These are phyloP conservation scores for Trichonephila inaurata DNA, from an alignment of 1,140 invertebrate species.

Conservation along the genomic window DNA sequence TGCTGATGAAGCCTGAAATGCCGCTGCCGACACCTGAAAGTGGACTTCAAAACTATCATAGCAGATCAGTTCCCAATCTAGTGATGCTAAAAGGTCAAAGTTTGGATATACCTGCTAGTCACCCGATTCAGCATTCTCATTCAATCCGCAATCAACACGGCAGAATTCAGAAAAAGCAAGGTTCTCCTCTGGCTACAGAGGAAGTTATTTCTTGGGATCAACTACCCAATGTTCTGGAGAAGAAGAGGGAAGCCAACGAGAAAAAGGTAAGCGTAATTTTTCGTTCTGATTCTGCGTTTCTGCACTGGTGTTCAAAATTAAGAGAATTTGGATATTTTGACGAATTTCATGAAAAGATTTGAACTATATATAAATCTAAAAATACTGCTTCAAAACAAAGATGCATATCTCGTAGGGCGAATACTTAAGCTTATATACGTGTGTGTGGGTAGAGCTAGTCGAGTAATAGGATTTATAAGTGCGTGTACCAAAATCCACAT, in stretches of 20 bases:
- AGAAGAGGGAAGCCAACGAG: constrained; percentile 59
- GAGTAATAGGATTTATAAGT: too few species aligned
- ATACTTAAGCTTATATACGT: too few species aligned
- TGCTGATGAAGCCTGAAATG: background rate
- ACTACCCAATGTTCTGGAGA: constrained; percentile 67
- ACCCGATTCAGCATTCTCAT: constrained; percentile 31
- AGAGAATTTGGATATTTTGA: too few species aligned
- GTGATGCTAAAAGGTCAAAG: constrained; percentile 68
- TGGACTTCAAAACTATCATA: constrained; percentile 58
- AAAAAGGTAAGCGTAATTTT: constrained; percentile 50
- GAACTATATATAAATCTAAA: too few species aligned
- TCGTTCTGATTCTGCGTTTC: background rate
- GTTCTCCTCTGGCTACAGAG: constrained; percentile 41
- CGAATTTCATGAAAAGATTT: too few species aligned
- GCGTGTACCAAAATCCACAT: too few species aligned
- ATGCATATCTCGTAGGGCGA: too few species aligned
- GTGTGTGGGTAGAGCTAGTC: too few species aligned
- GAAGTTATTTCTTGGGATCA: constrained; percentile 68
- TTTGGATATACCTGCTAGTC: constrained; percentile 69
- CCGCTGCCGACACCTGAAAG: constrained; percentile 1
- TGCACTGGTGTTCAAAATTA: too few species aligned
- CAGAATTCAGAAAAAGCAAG: constrained; percentile 38
- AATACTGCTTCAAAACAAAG: too few species aligned
- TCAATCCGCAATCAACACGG: background rate
- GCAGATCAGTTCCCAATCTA: constrained; percentile 73